Evolutionary conservation across 2,797 vertebrate species (phyloP), one percentile per base, ranked within the genome.

Genomic region (Peromyscus nudipes): DNA sequence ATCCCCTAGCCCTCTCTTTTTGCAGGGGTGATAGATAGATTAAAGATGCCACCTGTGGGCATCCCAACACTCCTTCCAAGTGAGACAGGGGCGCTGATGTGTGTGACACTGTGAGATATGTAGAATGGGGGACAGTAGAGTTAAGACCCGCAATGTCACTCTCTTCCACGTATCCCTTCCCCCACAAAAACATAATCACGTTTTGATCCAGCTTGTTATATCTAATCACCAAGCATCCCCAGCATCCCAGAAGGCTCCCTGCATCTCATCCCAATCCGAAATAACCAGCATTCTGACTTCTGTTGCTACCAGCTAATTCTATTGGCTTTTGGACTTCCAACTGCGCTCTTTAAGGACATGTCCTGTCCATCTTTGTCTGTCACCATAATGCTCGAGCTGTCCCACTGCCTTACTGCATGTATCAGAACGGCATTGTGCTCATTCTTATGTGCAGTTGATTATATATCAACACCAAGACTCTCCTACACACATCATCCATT

Each of bases 341-440:
- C 25, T 10, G 46, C 43, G 10, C 17, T 65, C 65, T 1, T 1
- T 10, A 1, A 11, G 34, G 5, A 10, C 31, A 0, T 55, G 31
- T 9, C 80, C 37, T 8, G 46, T n/a, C 55, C 43, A 6, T 10
- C 79, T 60, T 34, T 40, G 21, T n/a, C 49, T 2, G 1, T 19
- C 23, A 23, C 29, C 17, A 0, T 13, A 3, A 19, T 3, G 4
- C 12, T 37, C 1, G 34, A 64, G n/a, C 31, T 11, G 14, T 2
- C 1, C 57, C 10, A 4, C 29, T 23, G 0, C 13, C 16, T 19
- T 40, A 34, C 1, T 29, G 49, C 67, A 0, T n/a, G 1, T 43
- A 65, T 64, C 60, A 80, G 43, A 79, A 52, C 4, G 73, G 25
- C 1, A 23, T 4, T 64, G 40, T 31, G 7, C 52, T 17, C 67